Conservation (phyloP, 2,888 invertebrate genomes). For the Mythimna impura region DNA sequence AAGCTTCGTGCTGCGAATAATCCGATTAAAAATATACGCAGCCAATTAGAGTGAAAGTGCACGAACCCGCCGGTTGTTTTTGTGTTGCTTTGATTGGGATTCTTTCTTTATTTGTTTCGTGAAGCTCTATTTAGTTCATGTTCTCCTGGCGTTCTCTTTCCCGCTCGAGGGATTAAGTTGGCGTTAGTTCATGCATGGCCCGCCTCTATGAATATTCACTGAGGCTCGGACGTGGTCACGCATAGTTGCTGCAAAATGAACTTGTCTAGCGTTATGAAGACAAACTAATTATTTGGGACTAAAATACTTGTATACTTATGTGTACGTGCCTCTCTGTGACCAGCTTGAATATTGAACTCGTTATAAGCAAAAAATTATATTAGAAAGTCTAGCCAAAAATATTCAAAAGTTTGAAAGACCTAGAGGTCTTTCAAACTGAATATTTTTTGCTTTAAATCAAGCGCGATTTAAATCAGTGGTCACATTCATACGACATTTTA, state of each 20-base stretch:
- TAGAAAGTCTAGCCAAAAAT: not conserved
- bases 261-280: slow-evolving; percentile 48
- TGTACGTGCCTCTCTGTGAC: slow-evolving; percentile 1
- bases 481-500: not conserved
- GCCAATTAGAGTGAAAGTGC: slow-evolving; percentile 47
- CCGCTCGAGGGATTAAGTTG: slow-evolving; percentile 55
- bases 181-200: slow-evolving; percentile 58
- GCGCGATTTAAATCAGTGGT: not conserved
- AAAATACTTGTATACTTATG: not conserved
- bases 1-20: slow-evolving; percentile 34
- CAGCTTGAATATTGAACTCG: not conserved
- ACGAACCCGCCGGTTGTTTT: slow-evolving; percentile 4
- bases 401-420: not conserved
- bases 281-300: slow-evolving; percentile 47
- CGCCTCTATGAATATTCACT: slow-evolving; percentile 71
- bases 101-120: slow-evolving; percentile 43
- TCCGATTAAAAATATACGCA: slow-evolving; percentile 51
- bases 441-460: not conserved
- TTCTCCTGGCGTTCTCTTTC: slow-evolving; percentile 42
- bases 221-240: slow-evolving; percentile 67
- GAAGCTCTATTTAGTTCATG: slow-evolving; percentile 39
- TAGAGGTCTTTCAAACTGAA: not conserved
- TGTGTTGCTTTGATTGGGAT: slow-evolving; percentile 37
- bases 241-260: slow-evolving; percentile 66
- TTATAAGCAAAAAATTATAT: not conserved